Percentiles rank a stretch among this genome's conserved stretches.
Evolutionary conservation across 2,888 invertebrate species (phyloP).

Genomic region (Parascotia fuliginaria): DNA sequence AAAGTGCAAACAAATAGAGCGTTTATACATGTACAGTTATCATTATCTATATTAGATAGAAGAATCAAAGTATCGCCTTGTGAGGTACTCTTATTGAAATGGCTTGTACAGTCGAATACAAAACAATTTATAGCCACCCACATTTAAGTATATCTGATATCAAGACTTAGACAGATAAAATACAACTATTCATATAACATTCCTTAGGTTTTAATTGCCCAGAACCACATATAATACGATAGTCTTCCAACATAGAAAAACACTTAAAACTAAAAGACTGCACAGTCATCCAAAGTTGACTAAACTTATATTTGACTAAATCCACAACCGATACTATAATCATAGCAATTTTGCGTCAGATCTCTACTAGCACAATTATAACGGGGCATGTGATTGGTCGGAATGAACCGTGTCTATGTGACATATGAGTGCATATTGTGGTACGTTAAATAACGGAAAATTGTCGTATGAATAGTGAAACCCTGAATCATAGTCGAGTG

Average conservation of each 20-base stretch:
- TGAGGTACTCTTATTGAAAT: constrained; percentile 1
- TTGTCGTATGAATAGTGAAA: constrained; percentile 49
- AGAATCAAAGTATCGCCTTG: too few species aligned
- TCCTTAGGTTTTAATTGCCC: neutral
- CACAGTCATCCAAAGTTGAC: constrained; percentile 16
- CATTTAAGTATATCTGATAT: neutral
- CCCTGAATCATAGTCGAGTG: constrained; percentile 47
- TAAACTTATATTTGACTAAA: constrained; percentile 17
- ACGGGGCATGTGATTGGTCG: constrained; percentile 51
- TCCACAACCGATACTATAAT: constrained; percentile 30
- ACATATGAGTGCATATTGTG: constrained; percentile 50
- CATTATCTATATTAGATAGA: too few species aligned
- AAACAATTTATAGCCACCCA: constrained; percentile 23
- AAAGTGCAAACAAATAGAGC: too few species aligned
- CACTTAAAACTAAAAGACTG: constrained; percentile 2
- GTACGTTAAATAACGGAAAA: constrained; percentile 58
- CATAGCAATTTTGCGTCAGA: constrained; percentile 46
- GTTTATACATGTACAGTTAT: too few species aligned
- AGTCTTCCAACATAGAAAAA: constrained; percentile 11
- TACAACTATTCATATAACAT: neutral
- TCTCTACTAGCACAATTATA: constrained; percentile 54
- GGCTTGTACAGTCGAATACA: constrained; percentile 8
- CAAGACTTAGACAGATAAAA: constrained; percentile 1
- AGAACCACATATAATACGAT: constrained; percentile 1
- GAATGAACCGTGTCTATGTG: constrained; percentile 59